Evolutionary conservation across 2,797 vertebrate genomes (phyloP).

Genomic region (Ciconia nigra): DNA sequence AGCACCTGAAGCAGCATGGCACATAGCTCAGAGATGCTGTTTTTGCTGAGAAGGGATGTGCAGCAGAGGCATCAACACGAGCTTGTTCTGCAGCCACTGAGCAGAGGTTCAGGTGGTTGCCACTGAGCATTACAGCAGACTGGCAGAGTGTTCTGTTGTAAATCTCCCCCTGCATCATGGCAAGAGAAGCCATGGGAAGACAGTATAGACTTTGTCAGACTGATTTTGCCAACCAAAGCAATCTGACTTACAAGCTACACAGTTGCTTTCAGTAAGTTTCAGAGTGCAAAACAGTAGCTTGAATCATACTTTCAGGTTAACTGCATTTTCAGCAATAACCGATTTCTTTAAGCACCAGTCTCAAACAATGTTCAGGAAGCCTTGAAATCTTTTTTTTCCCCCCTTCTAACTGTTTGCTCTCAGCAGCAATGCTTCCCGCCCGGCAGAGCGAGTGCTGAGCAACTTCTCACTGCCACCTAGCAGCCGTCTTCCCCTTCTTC

Average conservation of each 20-base stretch:
- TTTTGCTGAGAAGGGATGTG: neutral
- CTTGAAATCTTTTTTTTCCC: neutral
- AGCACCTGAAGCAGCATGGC: neutral
- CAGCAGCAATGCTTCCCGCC: neutral
- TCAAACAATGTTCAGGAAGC: neutral
- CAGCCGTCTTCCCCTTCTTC: neutral
- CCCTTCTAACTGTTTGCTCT: neutral
- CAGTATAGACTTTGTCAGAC: neutral
- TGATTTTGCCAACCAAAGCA: neutral
- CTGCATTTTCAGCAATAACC: neutral
- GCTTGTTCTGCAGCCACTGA: neutral
- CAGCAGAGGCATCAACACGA: neutral
- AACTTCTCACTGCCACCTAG: neutral
- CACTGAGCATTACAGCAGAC: neutral
- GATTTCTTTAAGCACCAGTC: neutral
- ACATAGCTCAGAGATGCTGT: rapidly evolving
- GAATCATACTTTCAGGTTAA: neutral
- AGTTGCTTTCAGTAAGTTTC: neutral
- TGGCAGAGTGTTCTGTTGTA: neutral
- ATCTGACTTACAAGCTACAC: neutral
- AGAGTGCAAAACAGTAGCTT: neutral
- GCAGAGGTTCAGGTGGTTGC: neutral
- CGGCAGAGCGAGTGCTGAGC: rapidly evolving
- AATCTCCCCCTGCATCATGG: neutral
- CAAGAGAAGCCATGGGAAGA: neutral